phyloP scores from a whole-genome alignment of 2,797 vertebrate species.

The Melopsittacus undulatus region DNA sequence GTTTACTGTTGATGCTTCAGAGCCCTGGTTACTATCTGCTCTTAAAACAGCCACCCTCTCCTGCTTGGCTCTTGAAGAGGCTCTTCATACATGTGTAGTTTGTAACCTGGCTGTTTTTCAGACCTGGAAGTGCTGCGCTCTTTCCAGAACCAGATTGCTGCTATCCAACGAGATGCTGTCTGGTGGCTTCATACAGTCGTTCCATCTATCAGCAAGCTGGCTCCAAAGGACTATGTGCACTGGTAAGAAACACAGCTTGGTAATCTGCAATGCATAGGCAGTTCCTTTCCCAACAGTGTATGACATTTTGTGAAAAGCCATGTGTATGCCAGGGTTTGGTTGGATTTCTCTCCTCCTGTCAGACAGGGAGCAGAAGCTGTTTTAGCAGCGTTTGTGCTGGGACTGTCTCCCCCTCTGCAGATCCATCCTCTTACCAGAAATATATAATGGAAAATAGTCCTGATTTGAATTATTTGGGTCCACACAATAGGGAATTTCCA shows the following conservation, averaged over 20 bases:
- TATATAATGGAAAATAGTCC: neutral
- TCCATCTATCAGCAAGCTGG: conserved; percentile 94
- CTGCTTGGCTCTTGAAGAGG: neutral
- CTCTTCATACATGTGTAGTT: neutral
- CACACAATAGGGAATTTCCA: neutral
- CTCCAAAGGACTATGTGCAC: conserved; percentile 95
- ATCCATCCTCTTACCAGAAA: neutral
- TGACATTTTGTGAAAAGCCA: rapidly evolving
- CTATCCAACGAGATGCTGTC: conserved; percentile 95
- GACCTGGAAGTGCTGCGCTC: conserved; percentile 92
- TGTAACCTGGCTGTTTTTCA: conserved; percentile 68
- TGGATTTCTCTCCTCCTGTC: neutral
- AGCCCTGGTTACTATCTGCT: neutral
- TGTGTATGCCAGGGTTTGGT: neutral
- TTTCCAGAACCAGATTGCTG: conserved; percentile 96
- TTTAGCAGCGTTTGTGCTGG: neutral
- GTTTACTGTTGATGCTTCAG: neutral
- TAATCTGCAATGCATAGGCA: neutral
- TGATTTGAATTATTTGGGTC: neutral
- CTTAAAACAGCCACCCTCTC: neutral
- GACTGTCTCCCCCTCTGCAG: neutral
- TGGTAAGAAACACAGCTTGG: conserved; percentile 78
- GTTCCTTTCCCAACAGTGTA: neutral
- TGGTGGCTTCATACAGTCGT: conserved; percentile 99
- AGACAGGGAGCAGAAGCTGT: neutral